Evolutionary conservation across 2,888 invertebrate genomes (phyloP).

Genomic region (Frankliniella fusca): DNA sequence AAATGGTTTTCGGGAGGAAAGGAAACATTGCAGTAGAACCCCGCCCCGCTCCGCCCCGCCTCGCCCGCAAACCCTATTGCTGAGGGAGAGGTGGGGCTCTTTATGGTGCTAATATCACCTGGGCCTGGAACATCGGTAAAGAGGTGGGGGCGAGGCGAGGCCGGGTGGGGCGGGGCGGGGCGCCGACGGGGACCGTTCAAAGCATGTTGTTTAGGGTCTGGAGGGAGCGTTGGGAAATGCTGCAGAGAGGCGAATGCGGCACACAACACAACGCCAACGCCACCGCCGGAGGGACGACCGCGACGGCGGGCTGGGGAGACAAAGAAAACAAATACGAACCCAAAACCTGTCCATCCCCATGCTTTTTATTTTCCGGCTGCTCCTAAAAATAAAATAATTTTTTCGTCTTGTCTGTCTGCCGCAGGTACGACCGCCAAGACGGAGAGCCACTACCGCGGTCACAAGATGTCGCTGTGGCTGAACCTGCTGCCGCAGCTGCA

Average conservation of each 20-base stretch:
- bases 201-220: too few relatives aligned
- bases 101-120: constrained; percentile 10
- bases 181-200: too few relatives aligned
- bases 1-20: not conserved
- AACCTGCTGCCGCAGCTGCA: constrained; percentile 81
- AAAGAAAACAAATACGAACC: not conserved
- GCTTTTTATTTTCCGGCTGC: constrained; percentile 31
- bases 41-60: not conserved
- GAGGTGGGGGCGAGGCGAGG: not conserved
- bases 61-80: not conserved
- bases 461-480: constrained; percentile 86
- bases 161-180: not conserved
- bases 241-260: too few relatives aligned
- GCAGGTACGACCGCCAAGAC: constrained; percentile 65
- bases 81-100: not conserved
- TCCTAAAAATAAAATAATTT: too few relatives aligned
- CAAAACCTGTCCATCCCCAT: not conserved
- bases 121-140: not conserved
- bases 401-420: constrained; percentile 37
- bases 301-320: too few relatives aligned
- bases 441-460: constrained; percentile 79
- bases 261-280: not conserved
- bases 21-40: not conserved
- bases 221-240: too few relatives aligned
- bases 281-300: not conserved